These are phyloP conservation scores for Thera britannica DNA, from an alignment of 2,888 invertebrate species.

Conservation along the genomic window DNA sequence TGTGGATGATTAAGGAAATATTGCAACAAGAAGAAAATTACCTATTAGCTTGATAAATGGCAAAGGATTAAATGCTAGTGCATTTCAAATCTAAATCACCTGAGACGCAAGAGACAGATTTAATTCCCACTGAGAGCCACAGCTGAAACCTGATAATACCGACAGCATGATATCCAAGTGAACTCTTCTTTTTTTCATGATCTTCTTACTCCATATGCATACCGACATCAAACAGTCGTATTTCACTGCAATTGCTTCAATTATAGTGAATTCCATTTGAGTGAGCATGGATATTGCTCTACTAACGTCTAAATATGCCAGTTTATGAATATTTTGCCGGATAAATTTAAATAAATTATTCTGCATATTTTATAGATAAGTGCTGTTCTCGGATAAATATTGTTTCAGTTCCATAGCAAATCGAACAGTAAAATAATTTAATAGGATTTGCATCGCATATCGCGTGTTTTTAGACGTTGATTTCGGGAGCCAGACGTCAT, in stretches of 20 bases:
- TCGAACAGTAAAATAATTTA: slow-evolving; percentile 6
- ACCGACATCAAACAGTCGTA: neutral
- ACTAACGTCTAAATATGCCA: neutral
- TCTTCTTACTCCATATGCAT: no score
- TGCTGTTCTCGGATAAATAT: neutral
- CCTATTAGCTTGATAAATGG: no score
- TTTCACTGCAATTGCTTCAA: neutral
- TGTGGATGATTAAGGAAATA: no score
- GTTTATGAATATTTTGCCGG: neutral
- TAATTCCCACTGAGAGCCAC: neutral
- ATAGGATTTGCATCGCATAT: slow-evolving; percentile 29
- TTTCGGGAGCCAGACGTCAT: slow-evolving; percentile 59
- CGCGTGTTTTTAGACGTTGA: slow-evolving; percentile 64
- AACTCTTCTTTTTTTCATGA: neutral
- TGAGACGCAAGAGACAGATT: neutral
- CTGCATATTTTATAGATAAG: neutral
- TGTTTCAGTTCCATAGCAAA: slow-evolving; percentile 7
- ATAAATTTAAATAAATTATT: neutral
- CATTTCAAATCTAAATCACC: no score
- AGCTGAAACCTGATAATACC: neutral
- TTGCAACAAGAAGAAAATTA: no score
- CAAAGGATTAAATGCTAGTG: neutral
- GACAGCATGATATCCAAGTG: neutral
- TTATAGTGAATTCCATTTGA: neutral
- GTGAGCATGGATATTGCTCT: no score